phyloP scores from a whole-genome alignment of 2,113 vertebrate genomes.

The Callospermophilus lateralis region DNA sequence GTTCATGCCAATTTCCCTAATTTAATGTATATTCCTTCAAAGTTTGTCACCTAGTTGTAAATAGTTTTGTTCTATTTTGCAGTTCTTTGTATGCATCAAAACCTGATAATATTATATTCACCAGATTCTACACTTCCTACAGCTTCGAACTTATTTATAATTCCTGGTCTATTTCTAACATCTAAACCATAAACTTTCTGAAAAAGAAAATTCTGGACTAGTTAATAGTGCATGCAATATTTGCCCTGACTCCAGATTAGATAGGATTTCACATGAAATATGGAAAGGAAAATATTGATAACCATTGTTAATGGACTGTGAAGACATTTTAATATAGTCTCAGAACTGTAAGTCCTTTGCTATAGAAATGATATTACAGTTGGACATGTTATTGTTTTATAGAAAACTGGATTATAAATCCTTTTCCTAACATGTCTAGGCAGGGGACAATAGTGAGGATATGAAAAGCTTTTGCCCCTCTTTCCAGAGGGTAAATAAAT shows the following conservation, averaged over 20 bases:
- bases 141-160: conserved; percentile 44
- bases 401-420: conserved; percentile 1
- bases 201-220: not conserved
- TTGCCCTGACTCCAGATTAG: not conserved
- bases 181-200: not conserved
- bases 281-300: conserved; percentile 23
- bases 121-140: not conserved
- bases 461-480: not conserved
- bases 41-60: not conserved
- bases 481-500: conserved; percentile 30
- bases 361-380: not conserved
- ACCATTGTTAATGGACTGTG: not conserved
- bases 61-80: conserved; percentile 29
- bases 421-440: not conserved
- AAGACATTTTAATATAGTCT: conserved; percentile 40
- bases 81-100: conserved; percentile 41
- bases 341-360: not conserved
- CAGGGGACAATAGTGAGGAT: not conserved
- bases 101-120: not conserved
- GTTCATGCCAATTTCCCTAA: conserved; percentile 10
- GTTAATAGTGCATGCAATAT: not conserved
- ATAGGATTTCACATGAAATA: conserved; percentile 47
- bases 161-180: conserved; percentile 20
- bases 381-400: not conserved
- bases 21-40: not conserved